Evolutionary conservation across 2,797 vertebrate species (phyloP).

Genomic region (Ctenochaetus hawaiiensis): DNA sequence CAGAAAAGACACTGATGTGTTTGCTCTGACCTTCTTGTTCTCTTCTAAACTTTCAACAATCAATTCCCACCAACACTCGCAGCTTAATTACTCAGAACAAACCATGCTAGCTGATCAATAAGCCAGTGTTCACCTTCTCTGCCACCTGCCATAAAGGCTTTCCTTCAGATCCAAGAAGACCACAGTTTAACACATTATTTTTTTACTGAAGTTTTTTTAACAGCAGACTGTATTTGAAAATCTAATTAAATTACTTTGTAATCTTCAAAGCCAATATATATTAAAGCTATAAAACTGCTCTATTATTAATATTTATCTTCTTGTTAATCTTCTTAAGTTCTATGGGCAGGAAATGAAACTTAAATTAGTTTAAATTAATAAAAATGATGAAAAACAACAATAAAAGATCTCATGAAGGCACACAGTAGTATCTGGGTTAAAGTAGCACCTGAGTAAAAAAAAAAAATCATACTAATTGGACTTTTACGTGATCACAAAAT

Average conservation of each 20-base stretch:
- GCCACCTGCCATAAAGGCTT: slow-evolving; percentile 27
- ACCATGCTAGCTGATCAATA: slow-evolving; percentile 65
- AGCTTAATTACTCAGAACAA: slow-evolving; percentile 71
- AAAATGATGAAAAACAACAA: neutral
- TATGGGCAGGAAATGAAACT: neutral
- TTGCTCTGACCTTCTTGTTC: slow-evolving; percentile 51
- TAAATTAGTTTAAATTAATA: neutral
- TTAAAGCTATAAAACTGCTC: neutral
- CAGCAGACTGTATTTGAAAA: neutral
- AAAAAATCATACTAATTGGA: no score
- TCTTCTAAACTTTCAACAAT: slow-evolving; percentile 58
- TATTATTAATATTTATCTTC: neutral
- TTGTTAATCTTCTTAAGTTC: neutral
- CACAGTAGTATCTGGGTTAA: no score
- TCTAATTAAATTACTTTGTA: neutral
- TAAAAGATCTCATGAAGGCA: no score
- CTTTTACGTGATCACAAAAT: no score
- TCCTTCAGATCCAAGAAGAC: slow-evolving; percentile 19
- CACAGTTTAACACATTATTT: neutral
- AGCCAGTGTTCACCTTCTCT: slow-evolving; percentile 46
- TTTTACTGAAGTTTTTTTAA: slow-evolving; percentile 3
- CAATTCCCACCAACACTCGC: slow-evolving; percentile 49
- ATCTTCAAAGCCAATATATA: neutral
- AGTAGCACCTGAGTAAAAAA: no score
- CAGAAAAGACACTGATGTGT: slow-evolving; percentile 20